A percentile compares a stretch with the other conserved stretches of the same genome.
These are phyloP conservation scores for Halictus ligatus DNA, from an alignment of 2,888 invertebrate genomes.

Conservation along the genomic window DNA sequence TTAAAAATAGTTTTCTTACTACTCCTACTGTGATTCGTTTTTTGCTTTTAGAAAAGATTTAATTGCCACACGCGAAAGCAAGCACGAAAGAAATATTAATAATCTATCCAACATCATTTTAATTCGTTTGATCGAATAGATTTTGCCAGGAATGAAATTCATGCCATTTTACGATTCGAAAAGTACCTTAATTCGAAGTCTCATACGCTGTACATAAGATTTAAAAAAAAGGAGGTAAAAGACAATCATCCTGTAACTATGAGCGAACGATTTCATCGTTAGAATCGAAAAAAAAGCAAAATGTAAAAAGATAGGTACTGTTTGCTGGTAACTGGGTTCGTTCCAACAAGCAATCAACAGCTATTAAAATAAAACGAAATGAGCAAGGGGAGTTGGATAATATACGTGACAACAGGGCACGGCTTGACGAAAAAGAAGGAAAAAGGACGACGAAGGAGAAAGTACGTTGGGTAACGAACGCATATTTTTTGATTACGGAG, in stretches of 20 bases:
- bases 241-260: slow-evolving; percentile 62
- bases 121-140: slow-evolving; percentile 5
- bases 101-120: not conserved
- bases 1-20: not conserved
- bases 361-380: slow-evolving; percentile 10
- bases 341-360: not conserved
- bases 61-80: not conserved
- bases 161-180: slow-evolving; percentile 26
- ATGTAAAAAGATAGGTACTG: slow-evolving; percentile 34
- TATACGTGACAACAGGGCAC: not conserved
- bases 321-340: slow-evolving; percentile 16
- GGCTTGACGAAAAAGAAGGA: not conserved
- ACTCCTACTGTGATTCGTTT: not conserved
- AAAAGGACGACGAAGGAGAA: slow-evolving; percentile 37
- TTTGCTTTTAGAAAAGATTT: not conserved
- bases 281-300: slow-evolving; percentile 2
- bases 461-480: slow-evolving; percentile 68
- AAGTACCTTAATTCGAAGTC: slow-evolving; percentile 58
- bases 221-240: slow-evolving; percentile 62
- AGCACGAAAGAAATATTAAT: not conserved
- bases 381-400: not conserved
- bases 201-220: slow-evolving; percentile 69
- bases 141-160: slow-evolving; percentile 8
- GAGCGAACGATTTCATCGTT: slow-evolving; percentile 34
- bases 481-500: slow-evolving; percentile 26